phyloP scores from a whole-genome alignment of 1,140 invertebrate species.

The Scaptodrosophila lebanonensis region DNA sequence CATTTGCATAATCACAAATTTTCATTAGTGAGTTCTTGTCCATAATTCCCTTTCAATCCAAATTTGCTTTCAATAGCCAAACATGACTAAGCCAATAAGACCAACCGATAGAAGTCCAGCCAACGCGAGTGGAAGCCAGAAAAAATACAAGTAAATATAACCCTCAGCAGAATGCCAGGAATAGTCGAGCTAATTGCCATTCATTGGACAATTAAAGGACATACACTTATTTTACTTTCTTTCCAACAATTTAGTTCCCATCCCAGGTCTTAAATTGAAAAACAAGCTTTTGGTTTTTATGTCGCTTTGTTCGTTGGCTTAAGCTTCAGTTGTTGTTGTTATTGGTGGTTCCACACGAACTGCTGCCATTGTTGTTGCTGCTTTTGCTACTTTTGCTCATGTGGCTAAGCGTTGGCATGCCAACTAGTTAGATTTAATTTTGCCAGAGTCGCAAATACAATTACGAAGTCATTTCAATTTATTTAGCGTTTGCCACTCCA shows the following conservation, averaged over 20 bases:
- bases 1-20: too few species aligned
- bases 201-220: slow-evolving; percentile 46
- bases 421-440: slow-evolving; percentile 74
- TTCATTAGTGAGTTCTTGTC: too few species aligned
- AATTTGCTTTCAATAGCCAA: too few species aligned
- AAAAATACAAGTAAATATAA: too few species aligned
- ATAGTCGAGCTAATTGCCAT: slow-evolving; percentile 51
- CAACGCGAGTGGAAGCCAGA: too few species aligned
- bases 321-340: slow-evolving; percentile 18
- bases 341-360: slow-evolving; percentile 60
- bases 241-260: slow-evolving; percentile 44
- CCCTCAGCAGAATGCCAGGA: too few species aligned
- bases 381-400: background rate
- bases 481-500: slow-evolving; percentile 57
- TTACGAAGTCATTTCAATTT: slow-evolving; percentile 73
- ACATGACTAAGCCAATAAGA: too few species aligned
- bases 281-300: slow-evolving; percentile 71
- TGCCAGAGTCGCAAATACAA: slow-evolving; percentile 67
- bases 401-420: slow-evolving; percentile 37
- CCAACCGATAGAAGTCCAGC: too few species aligned
- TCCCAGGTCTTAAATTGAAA: slow-evolving; percentile 55
- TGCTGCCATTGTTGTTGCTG: slow-evolving; percentile 15
- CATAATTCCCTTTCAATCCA: too few species aligned
- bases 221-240: too few species aligned
- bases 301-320: slow-evolving; percentile 49